Percentiles rank a stretch among this genome's conserved stretches.
Conservation (phyloP, 2,888 invertebrate species). For the Leucoma salicis region DNA sequence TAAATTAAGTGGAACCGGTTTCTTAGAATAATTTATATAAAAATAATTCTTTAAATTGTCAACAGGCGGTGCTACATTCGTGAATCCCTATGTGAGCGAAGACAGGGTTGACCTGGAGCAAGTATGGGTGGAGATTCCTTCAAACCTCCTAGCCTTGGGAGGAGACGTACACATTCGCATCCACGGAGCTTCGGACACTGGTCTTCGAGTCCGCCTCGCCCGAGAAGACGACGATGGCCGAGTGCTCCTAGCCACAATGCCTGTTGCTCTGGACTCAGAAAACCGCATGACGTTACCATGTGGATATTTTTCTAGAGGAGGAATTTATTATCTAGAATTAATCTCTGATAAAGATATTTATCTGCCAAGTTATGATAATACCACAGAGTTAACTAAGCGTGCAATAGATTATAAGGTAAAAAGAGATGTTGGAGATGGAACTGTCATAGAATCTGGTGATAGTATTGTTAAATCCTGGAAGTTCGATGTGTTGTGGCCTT, state of each 20-base stretch:
- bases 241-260: conserved; percentile 65
- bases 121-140: conserved; percentile 86
- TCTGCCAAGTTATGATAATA: conserved; percentile 52
- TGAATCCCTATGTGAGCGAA: conserved; percentile 65
- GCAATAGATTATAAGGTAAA: conserved; percentile 41
- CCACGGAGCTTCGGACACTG: conserved; percentile 70
- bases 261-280: conserved; percentile 75
- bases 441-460: conserved; percentile 65
- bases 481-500: conserved; percentile 92
- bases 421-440: conserved; percentile 56
- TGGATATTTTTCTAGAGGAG: conserved; percentile 88
- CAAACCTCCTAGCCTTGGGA: conserved; percentile 88
- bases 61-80: conserved; percentile 64
- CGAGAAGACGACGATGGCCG: conserved; percentile 75
- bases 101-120: conserved; percentile 63
- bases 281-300: conserved; percentile 84
- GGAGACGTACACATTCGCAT: conserved; percentile 90
- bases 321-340: conserved; percentile 78
- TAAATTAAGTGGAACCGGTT: too few species aligned
- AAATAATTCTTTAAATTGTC: conserved; percentile 17
- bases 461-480: conserved; percentile 77
- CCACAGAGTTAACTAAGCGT: conserved; percentile 32
- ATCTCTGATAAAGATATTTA: conserved; percentile 60
- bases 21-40: too few species aligned
- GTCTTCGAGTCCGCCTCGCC: conserved; percentile 68